Base-by-base conservation (phyloP, 2,888 invertebrate species). In the Gasteruption jaculator region DNA sequence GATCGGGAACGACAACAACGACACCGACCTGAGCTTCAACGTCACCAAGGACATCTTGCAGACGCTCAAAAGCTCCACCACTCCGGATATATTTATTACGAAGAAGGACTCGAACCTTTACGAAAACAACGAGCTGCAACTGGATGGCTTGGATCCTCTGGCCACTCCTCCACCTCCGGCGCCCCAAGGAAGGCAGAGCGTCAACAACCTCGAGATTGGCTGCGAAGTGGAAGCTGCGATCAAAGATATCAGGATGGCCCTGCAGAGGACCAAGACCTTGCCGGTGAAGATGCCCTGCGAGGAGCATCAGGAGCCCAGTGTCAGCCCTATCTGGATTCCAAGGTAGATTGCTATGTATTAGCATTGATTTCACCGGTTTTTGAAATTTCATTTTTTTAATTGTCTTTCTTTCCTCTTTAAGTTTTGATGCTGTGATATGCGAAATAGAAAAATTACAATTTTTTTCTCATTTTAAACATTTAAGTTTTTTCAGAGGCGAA, bases 181-280 rank as follows among this genome's bases (percentile, higher is more conserved):
- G 3, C 71, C 71, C 0, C 68, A 70, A 20, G 60, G 65, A 30
- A 61, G 68, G 20, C 68, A 67, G 45, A 66, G 59, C 18, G 62
- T 69, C n/a, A 61, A 52, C 37, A 41, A 58, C 10, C 45, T 58
- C 30, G 63, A 64, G 22, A 56, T 59, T 31, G 63, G 62, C 11
- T 65, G 63, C 5, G 69, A 70, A 41, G 72, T 76, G 49, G 78
- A 80, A 65, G 81, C 86, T 55, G 85, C 86, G 25, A 82, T 88
- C 60, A 86, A 86, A 64, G 91, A 91, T 55, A 91, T 91, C 56
- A 81, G 90, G 37, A 80, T 88, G 58, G 85, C 83, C 49, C 72
- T 88, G 50, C 89, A 81, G 73, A 80, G 85, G 69, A 83, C 83
- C 40, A 82, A 82, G 68, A 78, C 80, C 12, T 68, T 81, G 46